Evolutionary conservation across 2,113 vertebrate species (phyloP).

Genomic region (Clarias batrachus): DNA sequence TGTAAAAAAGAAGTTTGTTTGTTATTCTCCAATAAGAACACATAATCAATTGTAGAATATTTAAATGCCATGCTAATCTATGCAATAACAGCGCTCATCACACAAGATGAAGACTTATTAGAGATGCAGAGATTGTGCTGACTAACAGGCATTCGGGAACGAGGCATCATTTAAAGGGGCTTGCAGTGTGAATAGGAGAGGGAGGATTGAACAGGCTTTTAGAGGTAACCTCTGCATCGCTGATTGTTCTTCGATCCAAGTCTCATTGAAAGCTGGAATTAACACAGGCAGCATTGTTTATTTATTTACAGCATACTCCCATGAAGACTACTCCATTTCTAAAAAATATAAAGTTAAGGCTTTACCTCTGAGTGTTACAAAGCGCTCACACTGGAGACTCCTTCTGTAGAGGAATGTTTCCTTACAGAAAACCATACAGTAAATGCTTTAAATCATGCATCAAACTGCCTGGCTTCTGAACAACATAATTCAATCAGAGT

Average conservation of each 20-base stretch:
- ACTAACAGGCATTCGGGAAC: background rate
- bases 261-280: slow-evolving; percentile 37
- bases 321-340: background rate
- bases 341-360: background rate
- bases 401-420: background rate
- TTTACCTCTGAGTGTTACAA: background rate
- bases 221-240: slow-evolving; percentile 40
- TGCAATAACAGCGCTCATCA: background rate
- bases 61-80: background rate
- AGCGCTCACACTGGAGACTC: background rate
- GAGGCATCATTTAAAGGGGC: background rate
- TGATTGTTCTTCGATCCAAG: slow-evolving; percentile 29
- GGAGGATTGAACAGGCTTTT: slow-evolving; percentile 31
- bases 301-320: slow-evolving; percentile 15
- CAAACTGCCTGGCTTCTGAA: background rate
- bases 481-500: background rate
- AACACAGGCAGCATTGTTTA: slow-evolving; percentile 46
- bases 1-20: background rate
- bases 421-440: background rate
- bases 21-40: background rate
- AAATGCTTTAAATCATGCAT: background rate
- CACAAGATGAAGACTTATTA: background rate
- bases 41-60: background rate
- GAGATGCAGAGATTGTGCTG: background rate
- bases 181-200: background rate